Percentiles rank a stretch among this genome's conserved stretches.
phyloP scores from a whole-genome alignment of 2,113 vertebrate genomes.

The Centropristis striata region DNA sequence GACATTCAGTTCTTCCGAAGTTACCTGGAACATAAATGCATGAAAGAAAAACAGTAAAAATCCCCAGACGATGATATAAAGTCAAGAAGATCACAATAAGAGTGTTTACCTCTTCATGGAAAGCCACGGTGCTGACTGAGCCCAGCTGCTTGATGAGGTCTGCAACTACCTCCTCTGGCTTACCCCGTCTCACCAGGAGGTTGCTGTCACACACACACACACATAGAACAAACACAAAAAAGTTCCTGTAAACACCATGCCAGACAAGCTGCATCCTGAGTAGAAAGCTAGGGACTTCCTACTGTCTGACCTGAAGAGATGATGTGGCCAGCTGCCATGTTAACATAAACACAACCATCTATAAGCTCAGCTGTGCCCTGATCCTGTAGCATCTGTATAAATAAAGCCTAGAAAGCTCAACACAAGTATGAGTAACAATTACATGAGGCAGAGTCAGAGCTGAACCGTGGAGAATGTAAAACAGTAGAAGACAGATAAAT shows the following conservation, averaged over 20 bases:
- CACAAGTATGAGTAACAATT: slow-evolving; percentile 4
- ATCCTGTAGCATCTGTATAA: slow-evolving; percentile 26
- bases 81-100: neutral
- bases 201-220: slow-evolving; percentile 76
- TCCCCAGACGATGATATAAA: neutral
- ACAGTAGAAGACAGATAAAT: neutral
- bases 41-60: neutral
- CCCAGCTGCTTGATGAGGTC: slow-evolving; percentile 86
- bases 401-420: slow-evolving; percentile 40
- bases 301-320: slow-evolving; percentile 28
- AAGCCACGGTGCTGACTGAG: slow-evolving; percentile 84
- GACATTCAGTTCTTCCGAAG: slow-evolving; percentile 86
- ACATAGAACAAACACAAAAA: slow-evolving; percentile 23
- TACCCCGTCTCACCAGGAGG: slow-evolving; percentile 86
- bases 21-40: slow-evolving; percentile 75
- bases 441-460: neutral
- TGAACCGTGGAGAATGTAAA: neutral
- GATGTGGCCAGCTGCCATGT: slow-evolving; percentile 31
- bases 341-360: slow-evolving; percentile 57
- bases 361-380: slow-evolving; percentile 69
- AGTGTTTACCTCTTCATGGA: slow-evolving; percentile 87
- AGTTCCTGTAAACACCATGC: slow-evolving; percentile 16
- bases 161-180: slow-evolving; percentile 85
- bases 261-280: slow-evolving; percentile 76
- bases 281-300: slow-evolving; percentile 29